Conservation (phyloP, 2,797 vertebrate species). For the Rhabdophis nuchalis region DNA sequence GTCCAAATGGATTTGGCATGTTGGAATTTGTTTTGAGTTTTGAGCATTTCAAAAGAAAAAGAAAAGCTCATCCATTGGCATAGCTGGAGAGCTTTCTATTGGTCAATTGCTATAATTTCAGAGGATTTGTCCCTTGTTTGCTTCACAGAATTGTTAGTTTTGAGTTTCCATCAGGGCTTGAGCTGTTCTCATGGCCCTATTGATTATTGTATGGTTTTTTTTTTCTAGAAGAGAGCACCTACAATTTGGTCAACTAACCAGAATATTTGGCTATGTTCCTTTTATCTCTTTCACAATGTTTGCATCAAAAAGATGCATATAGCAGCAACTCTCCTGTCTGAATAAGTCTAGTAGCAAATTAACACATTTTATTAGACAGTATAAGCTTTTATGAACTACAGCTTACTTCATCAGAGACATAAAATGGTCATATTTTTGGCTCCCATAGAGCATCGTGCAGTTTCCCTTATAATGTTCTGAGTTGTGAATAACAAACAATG, state of each 20-base stretch:
- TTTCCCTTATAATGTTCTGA: background rate
- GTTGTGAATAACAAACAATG: background rate
- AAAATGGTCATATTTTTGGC: background rate
- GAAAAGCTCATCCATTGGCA: background rate
- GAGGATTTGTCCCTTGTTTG: background rate
- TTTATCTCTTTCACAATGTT: background rate
- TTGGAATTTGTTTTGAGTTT: background rate
- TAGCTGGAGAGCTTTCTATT: background rate
- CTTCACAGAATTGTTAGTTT: background rate
- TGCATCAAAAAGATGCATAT: background rate
- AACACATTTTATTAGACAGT: background rate
- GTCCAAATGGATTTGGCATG: background rate
- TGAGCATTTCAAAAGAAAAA: background rate
- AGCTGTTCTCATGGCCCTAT: background rate
- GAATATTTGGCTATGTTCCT: background rate
- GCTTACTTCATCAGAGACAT: background rate
- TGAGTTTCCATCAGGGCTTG: background rate
- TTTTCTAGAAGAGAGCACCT: background rate
- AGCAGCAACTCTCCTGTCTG: background rate
- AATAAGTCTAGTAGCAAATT: background rate
- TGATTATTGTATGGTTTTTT: background rate
- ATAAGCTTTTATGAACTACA: background rate
- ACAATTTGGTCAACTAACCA: background rate
- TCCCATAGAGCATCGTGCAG: background rate
- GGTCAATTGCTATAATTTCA: background rate